A percentile compares a stretch with the other conserved stretches of the same genome.
These are phyloP conservation scores for Neria commutata DNA, from an alignment of 2,888 invertebrate genomes.

Conservation along the genomic window DNA sequence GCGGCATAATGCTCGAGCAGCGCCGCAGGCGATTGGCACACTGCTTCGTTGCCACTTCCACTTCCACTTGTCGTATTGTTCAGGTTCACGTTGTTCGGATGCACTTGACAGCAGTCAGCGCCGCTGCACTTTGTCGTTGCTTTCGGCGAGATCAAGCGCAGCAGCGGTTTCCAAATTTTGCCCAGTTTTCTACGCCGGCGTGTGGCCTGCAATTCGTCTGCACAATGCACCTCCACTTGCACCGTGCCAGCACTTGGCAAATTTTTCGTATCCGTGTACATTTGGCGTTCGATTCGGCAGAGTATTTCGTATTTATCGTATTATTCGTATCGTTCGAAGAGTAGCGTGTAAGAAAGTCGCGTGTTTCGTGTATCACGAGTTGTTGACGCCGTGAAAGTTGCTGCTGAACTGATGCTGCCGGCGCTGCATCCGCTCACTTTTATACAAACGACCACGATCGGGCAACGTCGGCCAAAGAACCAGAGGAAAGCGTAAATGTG, in stretches of 20 bases:
- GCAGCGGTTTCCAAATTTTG: conserved; percentile 53
- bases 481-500: conserved; percentile 30
- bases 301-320: conserved; percentile 22
- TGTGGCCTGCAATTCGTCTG: conserved; percentile 26
- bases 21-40: conserved; percentile 14
- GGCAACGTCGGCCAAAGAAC: conserved; percentile 29
- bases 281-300: conserved; percentile 29
- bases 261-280: conserved; percentile 59
- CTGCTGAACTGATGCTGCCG: conserved; percentile 59
- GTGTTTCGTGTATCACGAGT: conserved; percentile 28
- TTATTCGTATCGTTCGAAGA: conserved; percentile 29
- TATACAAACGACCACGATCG: conserved; percentile 43
- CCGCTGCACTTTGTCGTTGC: conserved; percentile 18
- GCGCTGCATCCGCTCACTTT: conserved; percentile 55
- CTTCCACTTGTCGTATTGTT: conserved; percentile 40
- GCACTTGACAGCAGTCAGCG: conserved; percentile 28
- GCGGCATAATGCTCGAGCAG: conserved; percentile 37
- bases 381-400: conserved; percentile 55
- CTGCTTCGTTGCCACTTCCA: conserved; percentile 19
- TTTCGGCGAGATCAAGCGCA: conserved; percentile 46
- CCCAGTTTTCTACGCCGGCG: conserved; percentile 42
- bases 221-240: neutral
- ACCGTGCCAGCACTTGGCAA: conserved; percentile 36
- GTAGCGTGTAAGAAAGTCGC: no score
- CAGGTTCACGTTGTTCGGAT: conserved; percentile 46